Evolutionary conservation across 2,797 vertebrate species (phyloP).

Genomic region (Gymnocypris eckloni): DNA sequence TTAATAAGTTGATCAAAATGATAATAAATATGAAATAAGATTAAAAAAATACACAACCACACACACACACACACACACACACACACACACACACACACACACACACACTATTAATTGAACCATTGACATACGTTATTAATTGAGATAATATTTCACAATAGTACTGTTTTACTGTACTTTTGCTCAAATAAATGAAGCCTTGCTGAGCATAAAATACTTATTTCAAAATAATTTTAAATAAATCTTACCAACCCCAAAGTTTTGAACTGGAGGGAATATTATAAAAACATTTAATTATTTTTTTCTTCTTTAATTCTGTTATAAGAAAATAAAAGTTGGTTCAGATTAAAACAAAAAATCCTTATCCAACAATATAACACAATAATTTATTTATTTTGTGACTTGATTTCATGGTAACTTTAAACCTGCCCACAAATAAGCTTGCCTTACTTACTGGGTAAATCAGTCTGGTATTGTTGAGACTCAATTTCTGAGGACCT

Average conservation of each 20-base stretch:
- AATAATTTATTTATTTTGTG: background rate
- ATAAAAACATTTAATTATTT: background rate
- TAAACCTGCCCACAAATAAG: background rate
- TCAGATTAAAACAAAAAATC: background rate
- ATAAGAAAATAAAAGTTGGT: background rate
- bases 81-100: too few species aligned
- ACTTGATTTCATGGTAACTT: background rate
- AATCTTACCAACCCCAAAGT: background rate
- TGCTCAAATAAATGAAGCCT: background rate
- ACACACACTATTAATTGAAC: too few species aligned
- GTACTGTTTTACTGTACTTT: background rate
- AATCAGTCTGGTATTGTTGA: background rate
- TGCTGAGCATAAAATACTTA: background rate
- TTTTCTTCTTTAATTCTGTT: background rate
- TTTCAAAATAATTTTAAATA: background rate
- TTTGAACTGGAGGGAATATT: background rate
- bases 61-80: too few species aligned
- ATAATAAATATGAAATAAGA: too few species aligned
- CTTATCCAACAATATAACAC: background rate
- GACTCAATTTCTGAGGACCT: conserved; percentile 4
- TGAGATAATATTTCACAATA: background rate
- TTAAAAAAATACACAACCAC: too few species aligned
- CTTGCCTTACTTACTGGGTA: background rate
- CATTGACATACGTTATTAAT: rapidly evolving
- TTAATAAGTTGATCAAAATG: background rate